Evolutionary conservation across 2,113 vertebrate genomes (phyloP).

Genomic region (Actinemys pallida): DNA sequence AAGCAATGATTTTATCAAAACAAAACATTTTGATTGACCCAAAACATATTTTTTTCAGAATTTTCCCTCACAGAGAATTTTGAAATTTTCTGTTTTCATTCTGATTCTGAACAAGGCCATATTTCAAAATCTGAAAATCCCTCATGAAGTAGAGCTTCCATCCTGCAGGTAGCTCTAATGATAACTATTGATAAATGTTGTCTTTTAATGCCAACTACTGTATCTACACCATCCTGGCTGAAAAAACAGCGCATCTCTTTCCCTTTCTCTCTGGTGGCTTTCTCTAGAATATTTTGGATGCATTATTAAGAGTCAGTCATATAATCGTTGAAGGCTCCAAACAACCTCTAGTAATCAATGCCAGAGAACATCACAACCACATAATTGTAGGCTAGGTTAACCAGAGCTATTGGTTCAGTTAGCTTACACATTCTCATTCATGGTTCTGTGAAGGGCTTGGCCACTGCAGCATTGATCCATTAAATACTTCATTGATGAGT

Average conservation of each 20-base stretch:
- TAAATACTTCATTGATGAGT: neutral
- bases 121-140: rapidly evolving
- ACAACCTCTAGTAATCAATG: rapidly evolving
- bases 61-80: neutral
- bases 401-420: rapidly evolving
- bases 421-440: neutral
- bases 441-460: rapidly evolving
- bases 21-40: neutral
- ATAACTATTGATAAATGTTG: rapidly evolving
- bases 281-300: neutral
- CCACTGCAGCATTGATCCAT: rapidly evolving
- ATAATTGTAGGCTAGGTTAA: neutral
- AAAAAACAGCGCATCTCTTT: rapidly evolving
- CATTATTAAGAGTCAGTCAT: neutral
- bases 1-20: neutral
- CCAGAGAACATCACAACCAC: rapidly evolving
- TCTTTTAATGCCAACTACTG: rapidly evolving
- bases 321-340: rapidly evolving
- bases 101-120: neutral
- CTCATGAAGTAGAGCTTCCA: rapidly evolving
- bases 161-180: rapidly evolving
- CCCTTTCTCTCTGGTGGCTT: rapidly evolving
- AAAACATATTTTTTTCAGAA: neutral
- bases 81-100: neutral
- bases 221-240: neutral